phyloP scores from a whole-genome alignment of 1,140 invertebrate species.

The Ridgeia piscesae region DNA sequence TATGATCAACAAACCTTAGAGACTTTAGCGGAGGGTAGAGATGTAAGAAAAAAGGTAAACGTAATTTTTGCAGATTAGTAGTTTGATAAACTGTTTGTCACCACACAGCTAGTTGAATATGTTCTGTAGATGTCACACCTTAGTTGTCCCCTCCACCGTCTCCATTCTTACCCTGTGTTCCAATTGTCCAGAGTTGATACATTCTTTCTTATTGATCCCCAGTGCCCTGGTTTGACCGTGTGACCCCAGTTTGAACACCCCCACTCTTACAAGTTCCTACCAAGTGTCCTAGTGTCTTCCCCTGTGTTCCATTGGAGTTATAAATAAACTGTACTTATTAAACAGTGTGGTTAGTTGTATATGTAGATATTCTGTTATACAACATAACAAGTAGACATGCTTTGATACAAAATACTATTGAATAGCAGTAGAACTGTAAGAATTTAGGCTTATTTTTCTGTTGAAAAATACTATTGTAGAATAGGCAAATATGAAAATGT shows the following conservation, averaged over 20 bases:
- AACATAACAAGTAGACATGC: neutral
- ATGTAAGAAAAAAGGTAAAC: neutral
- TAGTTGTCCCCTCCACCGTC: neutral
- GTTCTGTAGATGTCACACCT: neutral
- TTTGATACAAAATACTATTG: neutral
- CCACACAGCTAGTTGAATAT: neutral
- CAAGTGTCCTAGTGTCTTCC: neutral
- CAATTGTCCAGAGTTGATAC: neutral
- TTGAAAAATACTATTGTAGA: neutral
- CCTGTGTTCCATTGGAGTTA: neutral
- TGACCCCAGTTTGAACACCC: neutral
- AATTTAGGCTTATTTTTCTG: neutral
- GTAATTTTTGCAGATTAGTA: neutral
- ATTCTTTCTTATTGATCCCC: neutral
- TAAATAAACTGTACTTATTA: neutral
- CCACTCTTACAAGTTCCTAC: neutral
- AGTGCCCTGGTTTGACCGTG: neutral
- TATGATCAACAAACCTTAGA: neutral
- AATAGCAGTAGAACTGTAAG: neutral
- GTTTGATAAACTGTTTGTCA: neutral
- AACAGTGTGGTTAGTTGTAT: neutral
- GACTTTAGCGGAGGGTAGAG: neutral
- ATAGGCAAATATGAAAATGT: neutral
- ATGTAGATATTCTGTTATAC: neutral
- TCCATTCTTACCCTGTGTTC: neutral